These are phyloP conservation scores for Nannoperca australis DNA, from an alignment of 2,797 vertebrate species.

Conservation along the genomic window DNA sequence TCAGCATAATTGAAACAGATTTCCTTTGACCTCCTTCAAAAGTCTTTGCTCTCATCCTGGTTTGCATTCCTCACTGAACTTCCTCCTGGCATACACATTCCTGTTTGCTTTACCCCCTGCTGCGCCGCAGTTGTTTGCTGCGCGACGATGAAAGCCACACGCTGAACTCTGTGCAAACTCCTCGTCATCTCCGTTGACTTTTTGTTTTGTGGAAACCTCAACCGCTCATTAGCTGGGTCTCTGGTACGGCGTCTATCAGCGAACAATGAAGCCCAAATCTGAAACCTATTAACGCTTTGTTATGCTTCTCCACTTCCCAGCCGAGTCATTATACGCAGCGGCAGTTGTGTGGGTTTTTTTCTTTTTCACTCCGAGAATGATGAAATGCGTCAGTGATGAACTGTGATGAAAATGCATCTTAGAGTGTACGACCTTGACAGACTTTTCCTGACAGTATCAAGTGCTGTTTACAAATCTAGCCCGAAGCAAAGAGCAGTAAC, in stretches of 20 bases:
- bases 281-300: constrained; percentile 15
- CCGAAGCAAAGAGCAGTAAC: neutral
- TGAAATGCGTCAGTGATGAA: constrained; percentile 1
- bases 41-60: constrained; percentile 28
- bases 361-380: neutral
- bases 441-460: constrained; percentile 15
- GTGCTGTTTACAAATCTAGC: neutral
- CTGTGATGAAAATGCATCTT: constrained; percentile 8
- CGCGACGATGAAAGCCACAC: constrained; percentile 62
- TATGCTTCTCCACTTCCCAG: constrained; percentile 8
- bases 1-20: constrained; percentile 57
- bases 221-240: constrained; percentile 37
- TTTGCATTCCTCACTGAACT: constrained; percentile 47
- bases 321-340: neutral
- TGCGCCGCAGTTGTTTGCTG: constrained; percentile 65
- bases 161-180: constrained; percentile 65
- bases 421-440: constrained; percentile 11
- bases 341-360: neutral
- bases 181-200: constrained; percentile 44
- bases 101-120: constrained; percentile 58
- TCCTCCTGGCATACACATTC: constrained; percentile 47
- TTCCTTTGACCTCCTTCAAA: constrained; percentile 29
- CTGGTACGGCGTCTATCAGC: neutral
- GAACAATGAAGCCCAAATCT: constrained; percentile 21
- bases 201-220: constrained; percentile 20